Evolutionary conservation across 2,888 invertebrate species (phyloP), one percentile per base, ranked within the genome.

Genomic region (Priocnemis perturbator): DNA sequence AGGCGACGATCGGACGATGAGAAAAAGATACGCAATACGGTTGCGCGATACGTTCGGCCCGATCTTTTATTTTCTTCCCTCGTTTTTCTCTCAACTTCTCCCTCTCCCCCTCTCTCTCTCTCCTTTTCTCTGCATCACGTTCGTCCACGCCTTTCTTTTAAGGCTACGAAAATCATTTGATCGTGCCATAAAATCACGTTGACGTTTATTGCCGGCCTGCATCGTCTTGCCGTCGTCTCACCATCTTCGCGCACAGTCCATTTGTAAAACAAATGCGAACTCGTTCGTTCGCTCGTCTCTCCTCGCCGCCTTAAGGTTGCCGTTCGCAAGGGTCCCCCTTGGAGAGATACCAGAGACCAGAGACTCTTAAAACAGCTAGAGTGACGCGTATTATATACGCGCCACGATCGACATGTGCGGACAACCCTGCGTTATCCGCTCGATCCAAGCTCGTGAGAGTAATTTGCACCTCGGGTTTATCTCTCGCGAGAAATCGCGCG

Each of bases 261-360:
- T 77, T 77, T 77, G 68, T 77, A 69, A 74, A 71, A 77, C 74
- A 74, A 77, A 77, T 74, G 66, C 62, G 67, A 69, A 66, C 77
- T 74, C 60, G 74, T 77, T 69, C 52, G 61, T 68, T 71, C 75
- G 75, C 75, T 37, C 37, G 37, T 37, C 11, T 37, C 37, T 37
- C 37, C 37, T 7, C 75, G 75, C 71, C 71, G 71, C 68, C 74
- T 50, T 71, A 65, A 68, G 74, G 70, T 65, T 62, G 67, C 67
- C 64, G 67, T 67, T 62, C 57, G 67, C 64, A 72, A 61, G 64
- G 64, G 47, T 67, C 64, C 14, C 21, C 17, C 50, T 17, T 20
- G 44, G 45, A 44, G 15, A 30, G 30, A 30, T 30, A 26, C 37
- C 44, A 20, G 44, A 11, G 44, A 26, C 37, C 44, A 20, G 44